phyloP scores from a whole-genome alignment of 2,888 invertebrate genomes.

The Plagodis pulveraria region DNA sequence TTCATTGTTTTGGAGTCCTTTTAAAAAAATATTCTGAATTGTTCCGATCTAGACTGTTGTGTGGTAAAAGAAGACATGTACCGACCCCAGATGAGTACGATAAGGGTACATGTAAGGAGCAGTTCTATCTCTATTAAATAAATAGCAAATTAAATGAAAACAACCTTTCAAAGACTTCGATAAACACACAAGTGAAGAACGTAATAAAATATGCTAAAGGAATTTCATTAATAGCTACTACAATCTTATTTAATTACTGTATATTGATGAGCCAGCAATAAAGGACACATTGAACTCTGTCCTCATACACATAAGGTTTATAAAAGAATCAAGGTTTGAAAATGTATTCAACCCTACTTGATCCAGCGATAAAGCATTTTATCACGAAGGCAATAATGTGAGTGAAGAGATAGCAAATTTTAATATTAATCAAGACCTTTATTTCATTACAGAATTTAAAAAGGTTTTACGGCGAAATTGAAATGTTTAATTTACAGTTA shows the following conservation, averaged over 20 bases:
- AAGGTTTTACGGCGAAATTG: no score
- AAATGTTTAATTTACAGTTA: no score
- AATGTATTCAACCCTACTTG: slow-evolving; percentile 29
- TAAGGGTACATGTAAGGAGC: no score
- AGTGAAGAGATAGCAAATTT: slow-evolving; percentile 31
- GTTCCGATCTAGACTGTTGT: no score
- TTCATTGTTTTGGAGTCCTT: no score
- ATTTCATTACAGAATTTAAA: slow-evolving; percentile 19
- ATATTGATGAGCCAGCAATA: slow-evolving; percentile 26
- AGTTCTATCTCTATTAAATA: background rate
- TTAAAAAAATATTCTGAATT: no score
- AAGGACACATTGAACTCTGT: slow-evolving; percentile 10
- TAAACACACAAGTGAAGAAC: slow-evolving; percentile 26
- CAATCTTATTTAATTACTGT: slow-evolving; percentile 37
- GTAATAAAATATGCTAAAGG: slow-evolving; percentile 29
- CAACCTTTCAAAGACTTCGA: slow-evolving; percentile 22
- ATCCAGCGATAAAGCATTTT: slow-evolving; percentile 56
- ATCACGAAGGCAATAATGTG: slow-evolving; percentile 50
- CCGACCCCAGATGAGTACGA: no score
- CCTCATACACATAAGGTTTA: slow-evolving; percentile 12
- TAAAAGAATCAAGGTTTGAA: slow-evolving; percentile 8
- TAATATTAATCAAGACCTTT: slow-evolving; percentile 29
- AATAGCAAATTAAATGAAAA: slow-evolving; percentile 1
- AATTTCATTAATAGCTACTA: slow-evolving; percentile 28
- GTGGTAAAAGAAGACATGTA: no score